Evolutionary conservation across 2,888 invertebrate species (phyloP).

Genomic region (Campopleginae sp.): DNA sequence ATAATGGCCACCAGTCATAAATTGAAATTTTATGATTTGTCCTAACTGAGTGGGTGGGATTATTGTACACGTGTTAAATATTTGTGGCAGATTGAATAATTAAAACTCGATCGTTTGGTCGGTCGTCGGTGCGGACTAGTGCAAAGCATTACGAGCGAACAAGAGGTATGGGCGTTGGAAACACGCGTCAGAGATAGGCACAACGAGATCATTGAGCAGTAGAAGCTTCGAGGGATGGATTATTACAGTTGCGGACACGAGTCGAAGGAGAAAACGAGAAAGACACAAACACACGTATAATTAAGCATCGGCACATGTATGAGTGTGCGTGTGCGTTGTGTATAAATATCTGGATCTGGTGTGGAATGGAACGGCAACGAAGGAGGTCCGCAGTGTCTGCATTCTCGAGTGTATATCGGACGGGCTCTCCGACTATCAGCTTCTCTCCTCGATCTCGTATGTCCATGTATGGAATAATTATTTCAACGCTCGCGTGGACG

Average conservation of each 20-base stretch:
- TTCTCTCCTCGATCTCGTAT: conserved; percentile 38
- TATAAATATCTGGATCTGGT: conserved; percentile 41
- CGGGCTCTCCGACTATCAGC: conserved; percentile 21
- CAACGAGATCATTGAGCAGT: conserved; percentile 32
- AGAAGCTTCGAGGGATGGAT: conserved; percentile 19
- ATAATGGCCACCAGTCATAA: conserved; percentile 6
- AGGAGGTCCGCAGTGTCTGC: conserved; percentile 46
- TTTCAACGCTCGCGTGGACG: conserved; percentile 73
- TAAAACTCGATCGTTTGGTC: conserved; percentile 5
- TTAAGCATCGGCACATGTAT: not conserved
- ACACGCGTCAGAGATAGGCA: not conserved
- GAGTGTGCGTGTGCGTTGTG: not conserved
- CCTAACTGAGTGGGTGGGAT: not conserved
- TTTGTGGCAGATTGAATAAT: conserved; percentile 25
- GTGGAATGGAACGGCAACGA: conserved; percentile 57
- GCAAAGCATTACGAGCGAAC: conserved; percentile 18
- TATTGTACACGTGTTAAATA: conserved; percentile 12
- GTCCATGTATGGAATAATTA: conserved; percentile 76
- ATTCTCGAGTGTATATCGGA: conserved; percentile 33
- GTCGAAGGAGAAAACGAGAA: conserved; percentile 50
- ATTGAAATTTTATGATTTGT: conserved; percentile 23
- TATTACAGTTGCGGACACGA: conserved; percentile 31
- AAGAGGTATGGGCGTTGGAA: not conserved
- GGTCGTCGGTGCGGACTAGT: conserved; percentile 32
- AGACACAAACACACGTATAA: not conserved